phyloP scores from a whole-genome alignment of 2,113 vertebrate species.

The Passerina amoena region DNA sequence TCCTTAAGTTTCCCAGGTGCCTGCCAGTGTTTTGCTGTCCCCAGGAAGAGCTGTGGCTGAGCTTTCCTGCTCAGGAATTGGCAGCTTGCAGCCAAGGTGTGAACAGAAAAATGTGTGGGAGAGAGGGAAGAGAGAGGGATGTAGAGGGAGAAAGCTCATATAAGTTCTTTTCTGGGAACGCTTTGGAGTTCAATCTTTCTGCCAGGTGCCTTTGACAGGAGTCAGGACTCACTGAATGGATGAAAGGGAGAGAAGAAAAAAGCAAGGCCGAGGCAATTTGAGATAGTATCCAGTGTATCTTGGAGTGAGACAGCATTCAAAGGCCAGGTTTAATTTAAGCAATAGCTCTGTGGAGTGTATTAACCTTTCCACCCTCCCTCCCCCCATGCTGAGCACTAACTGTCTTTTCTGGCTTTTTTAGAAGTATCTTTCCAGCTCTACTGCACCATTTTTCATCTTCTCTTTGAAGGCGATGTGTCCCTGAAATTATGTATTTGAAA shows the following conservation, averaged over 20 bases:
- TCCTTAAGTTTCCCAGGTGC: background rate
- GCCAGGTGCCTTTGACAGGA: slow-evolving; percentile 7
- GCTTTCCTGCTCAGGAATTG: accelerated
- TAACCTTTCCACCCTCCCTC: background rate
- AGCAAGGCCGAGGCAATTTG: slow-evolving; percentile 13
- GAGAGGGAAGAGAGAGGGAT: background rate
- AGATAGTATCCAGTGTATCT: slow-evolving; percentile 1
- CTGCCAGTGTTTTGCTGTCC: background rate
- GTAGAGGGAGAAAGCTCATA: background rate
- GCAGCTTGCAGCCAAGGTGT: background rate
- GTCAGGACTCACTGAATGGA: background rate
- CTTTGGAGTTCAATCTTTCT: background rate
- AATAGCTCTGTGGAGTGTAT: slow-evolving; percentile 21
- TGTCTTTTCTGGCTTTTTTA: slow-evolving; percentile 37
- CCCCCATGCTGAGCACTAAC: slow-evolving; percentile 3
- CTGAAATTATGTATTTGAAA: background rate
- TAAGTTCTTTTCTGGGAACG: background rate
- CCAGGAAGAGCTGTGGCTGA: background rate
- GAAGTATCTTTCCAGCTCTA: background rate
- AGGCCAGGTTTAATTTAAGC: slow-evolving; percentile 69
- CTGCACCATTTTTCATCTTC: background rate
- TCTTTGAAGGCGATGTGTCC: background rate
- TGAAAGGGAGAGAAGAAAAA: slow-evolving; percentile 2
- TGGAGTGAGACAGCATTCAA: slow-evolving; percentile 38
- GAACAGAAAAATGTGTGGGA: background rate